Base-by-base conservation (phyloP, 2,888 invertebrate genomes). In the Ischnus inquisitorius region DNA sequence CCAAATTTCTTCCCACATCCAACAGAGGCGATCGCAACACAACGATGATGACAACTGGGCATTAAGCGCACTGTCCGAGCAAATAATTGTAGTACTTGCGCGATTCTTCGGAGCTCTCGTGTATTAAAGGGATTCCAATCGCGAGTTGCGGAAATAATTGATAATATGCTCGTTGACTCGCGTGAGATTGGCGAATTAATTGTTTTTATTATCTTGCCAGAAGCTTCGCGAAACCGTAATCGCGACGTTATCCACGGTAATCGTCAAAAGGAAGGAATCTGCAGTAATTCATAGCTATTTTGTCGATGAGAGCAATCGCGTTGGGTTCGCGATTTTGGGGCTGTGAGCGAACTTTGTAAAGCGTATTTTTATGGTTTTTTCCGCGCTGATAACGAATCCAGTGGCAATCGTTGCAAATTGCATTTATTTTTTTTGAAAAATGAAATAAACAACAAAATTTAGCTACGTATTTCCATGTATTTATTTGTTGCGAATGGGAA, bases 11-110 rank as follows among this genome's bases (percentile, higher is more conserved):
- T 79, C 76, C 72, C 74, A 57, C 48, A 54, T 57, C 19, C 57
- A 19, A 2, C 48, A n/a, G n/a, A n/a, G n/a, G n/a, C 10, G 43
- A 71, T 54, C 48, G 67, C 60, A 43, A 72, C 34, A 65, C 46
- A 54, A 72, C 43, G 51, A 64, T 65, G 71, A 76, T 43, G 71
- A 71, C 71, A 84, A 71, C 60, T n/a, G 57, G 16, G 71, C 65
- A 84, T 84, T 84, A 84, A 79, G 79, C 79, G 69, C 71, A 81
- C 79, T 81, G 65, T 57, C 71, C 78, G 79, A 67, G 84, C 84
- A 71, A 84, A 80, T 62, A 74, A 83, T 83, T 80, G 43, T 76
- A 62, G 10, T 46, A 22, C 41, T 65, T 46, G 4, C 14, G 60
- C 48, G 3, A 28, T 64, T 71, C 43, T 67, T 64, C 22, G 34